Evolutionary conservation across 2,888 invertebrate genomes (phyloP).

Genomic region (Aporophyla lueneburgensis): DNA sequence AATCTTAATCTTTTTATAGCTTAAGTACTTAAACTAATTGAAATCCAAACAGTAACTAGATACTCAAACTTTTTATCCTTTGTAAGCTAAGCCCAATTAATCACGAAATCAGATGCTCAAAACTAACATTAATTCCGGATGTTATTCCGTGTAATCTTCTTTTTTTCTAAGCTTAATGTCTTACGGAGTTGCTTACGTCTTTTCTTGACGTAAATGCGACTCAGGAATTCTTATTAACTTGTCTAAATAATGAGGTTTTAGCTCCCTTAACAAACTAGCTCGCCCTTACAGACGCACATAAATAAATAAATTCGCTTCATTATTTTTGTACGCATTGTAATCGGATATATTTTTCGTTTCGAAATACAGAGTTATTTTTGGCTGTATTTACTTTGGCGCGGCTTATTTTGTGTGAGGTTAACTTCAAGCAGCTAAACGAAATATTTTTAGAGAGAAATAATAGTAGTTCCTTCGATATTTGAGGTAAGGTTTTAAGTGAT

Average conservation of each 20-base stretch:
- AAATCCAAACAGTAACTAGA: constrained; percentile 38
- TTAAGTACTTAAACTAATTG: constrained; percentile 20
- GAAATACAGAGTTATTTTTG: constrained; percentile 1
- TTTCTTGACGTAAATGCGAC: constrained; percentile 86
- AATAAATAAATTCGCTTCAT: constrained; percentile 64
- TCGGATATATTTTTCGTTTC: constrained; percentile 42
- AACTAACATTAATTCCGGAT: constrained; percentile 71
- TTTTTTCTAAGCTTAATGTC: constrained; percentile 81
- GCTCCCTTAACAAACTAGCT: constrained; percentile 63
- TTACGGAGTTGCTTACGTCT: constrained; percentile 78
- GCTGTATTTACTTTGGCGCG: constrained; percentile 16
- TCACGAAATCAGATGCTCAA: constrained; percentile 52
- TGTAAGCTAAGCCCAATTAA: constrained; percentile 47
- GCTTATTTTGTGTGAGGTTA: not conserved
- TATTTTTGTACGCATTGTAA: constrained; percentile 59
- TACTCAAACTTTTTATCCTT: constrained; percentile 37
- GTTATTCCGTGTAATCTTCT: constrained; percentile 76
- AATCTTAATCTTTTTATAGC: constrained; percentile 38
- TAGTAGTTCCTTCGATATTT: constrained; percentile 7
- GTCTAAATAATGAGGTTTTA: constrained; percentile 83
- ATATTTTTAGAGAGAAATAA: not conserved
- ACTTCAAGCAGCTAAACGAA: not conserved
- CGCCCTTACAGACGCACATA: constrained; percentile 52
- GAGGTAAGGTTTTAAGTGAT: constrained; percentile 2
- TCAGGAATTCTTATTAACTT: constrained; percentile 86